A percentile compares a stretch with the other conserved stretches of the same genome.
Conservation (phyloP, 2,888 invertebrate genomes). For the Sesamia inferens region DNA sequence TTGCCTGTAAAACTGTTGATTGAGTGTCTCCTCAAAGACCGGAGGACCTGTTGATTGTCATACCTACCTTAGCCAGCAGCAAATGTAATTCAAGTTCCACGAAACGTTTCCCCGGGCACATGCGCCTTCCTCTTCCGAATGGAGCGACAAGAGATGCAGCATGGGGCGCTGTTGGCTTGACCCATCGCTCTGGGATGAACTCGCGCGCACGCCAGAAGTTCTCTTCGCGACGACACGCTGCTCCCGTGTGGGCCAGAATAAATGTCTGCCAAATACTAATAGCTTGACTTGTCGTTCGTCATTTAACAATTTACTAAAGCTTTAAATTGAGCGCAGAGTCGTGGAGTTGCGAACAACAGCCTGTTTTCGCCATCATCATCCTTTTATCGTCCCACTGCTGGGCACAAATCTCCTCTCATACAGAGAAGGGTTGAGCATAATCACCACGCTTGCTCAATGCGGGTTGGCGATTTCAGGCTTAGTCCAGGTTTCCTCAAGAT, state of each 20-base stretch:
- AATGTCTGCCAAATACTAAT: slow-evolving; percentile 92
- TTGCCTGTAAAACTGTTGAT: not conserved
- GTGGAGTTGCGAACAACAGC: no score
- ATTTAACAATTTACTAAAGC: not conserved
- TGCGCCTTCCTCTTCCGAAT: slow-evolving; percentile 94
- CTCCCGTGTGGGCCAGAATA: slow-evolving; percentile 94
- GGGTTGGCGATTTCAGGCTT: no score
- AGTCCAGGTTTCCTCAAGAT: no score
- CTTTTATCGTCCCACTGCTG: no score
- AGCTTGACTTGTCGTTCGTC: no score
- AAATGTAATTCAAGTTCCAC: slow-evolving; percentile 94
- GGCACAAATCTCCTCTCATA: no score
- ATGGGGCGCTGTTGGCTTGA: slow-evolving; percentile 87
- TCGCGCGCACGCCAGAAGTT: slow-evolving; percentile 93
- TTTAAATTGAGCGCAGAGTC: no score
- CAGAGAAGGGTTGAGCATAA: no score
- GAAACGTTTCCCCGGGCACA: slow-evolving; percentile 96
- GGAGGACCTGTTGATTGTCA: not conserved
- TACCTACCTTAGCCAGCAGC: slow-evolving; percentile 92
- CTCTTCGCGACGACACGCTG: slow-evolving; percentile 93
- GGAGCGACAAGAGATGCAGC: slow-evolving; percentile 93
- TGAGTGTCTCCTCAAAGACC: no score
- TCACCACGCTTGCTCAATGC: no score
- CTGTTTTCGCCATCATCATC: no score
- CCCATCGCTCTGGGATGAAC: slow-evolving; percentile 95